phyloP scores from a whole-genome alignment of 1,140 invertebrate species.

The Nephotettix cincticeps region DNA sequence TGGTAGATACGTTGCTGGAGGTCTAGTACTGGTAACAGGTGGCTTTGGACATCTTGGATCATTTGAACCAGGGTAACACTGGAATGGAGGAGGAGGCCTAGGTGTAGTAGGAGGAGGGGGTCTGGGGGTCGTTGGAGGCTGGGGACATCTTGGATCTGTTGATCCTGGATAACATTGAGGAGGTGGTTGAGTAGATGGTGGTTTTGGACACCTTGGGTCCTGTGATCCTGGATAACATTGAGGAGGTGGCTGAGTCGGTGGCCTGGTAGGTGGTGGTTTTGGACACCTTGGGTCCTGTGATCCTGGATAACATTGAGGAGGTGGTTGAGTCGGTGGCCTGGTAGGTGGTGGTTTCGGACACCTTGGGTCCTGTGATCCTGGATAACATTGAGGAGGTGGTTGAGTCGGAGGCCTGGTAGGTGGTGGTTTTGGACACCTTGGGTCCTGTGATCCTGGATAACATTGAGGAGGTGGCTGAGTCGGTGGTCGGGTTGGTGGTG shows the following conservation, averaged over 20 bases:
- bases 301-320: constrained; percentile 42
- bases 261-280: constrained; percentile 39
- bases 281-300: constrained; percentile 44
- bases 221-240: constrained; percentile 42
- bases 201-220: constrained; percentile 44
- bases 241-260: constrained; percentile 34
- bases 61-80: constrained; percentile 50
- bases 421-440: constrained; percentile 41
- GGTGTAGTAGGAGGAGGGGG: constrained; percentile 30
- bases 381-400: constrained; percentile 41
- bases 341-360: constrained; percentile 39
- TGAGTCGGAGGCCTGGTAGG: constrained; percentile 33
- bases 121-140: constrained; percentile 30
- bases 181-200: constrained; percentile 45
- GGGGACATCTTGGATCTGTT: constrained; percentile 46
- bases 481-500: constrained; percentile 36
- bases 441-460: constrained; percentile 43
- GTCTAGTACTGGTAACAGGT: not conserved
- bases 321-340: constrained; percentile 19
- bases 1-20: constrained; percentile 41
- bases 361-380: constrained; percentile 44
- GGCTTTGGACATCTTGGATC: constrained; percentile 51
- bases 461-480: constrained; percentile 38
- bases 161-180: constrained; percentile 43
- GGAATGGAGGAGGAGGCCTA: constrained; percentile 36